Evolutionary conservation across 2,888 invertebrate species (phyloP).

Genomic region (Elysia crispata): DNA sequence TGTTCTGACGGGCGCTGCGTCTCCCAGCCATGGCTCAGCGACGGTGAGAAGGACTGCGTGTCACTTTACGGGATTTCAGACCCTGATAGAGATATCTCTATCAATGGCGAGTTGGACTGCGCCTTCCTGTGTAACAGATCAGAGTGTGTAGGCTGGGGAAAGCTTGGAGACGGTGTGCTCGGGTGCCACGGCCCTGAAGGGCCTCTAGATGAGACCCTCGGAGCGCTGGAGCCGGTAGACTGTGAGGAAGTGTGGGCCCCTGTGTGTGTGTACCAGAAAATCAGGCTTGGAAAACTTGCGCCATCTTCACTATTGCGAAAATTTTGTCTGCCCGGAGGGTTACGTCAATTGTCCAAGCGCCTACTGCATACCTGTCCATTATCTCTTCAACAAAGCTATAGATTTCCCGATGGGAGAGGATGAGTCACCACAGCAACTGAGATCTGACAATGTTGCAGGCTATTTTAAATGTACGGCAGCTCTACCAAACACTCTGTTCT

Average conservation of each 20-base stretch:
- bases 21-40: conserved; percentile 34
- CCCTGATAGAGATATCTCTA: not conserved
- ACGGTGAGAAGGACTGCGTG: conserved; percentile 37
- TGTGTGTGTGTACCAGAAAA: not conserved
- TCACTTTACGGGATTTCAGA: not conserved
- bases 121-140: conserved; percentile 42
- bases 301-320: not conserved
- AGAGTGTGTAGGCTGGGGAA: conserved; percentile 17
- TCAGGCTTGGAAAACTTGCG: not conserved
- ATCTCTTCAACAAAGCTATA: not conserved
- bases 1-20: conserved; percentile 35
- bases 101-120: not conserved
- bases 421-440: not conserved
- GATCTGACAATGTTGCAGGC: too few relatives aligned
- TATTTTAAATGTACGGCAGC: too few relatives aligned
- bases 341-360: not conserved
- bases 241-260: not conserved
- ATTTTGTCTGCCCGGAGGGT: not conserved
- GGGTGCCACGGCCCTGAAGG: conserved; percentile 42
- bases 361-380: conserved; percentile 6
- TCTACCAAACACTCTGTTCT: not conserved
- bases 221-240: conserved; percentile 20
- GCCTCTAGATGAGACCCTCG: conserved; percentile 32
- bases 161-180: conserved; percentile 17
- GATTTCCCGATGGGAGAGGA: not conserved